Base-by-base conservation (phyloP, 2,113 vertebrate genomes). In the Chaetura pelagica region DNA sequence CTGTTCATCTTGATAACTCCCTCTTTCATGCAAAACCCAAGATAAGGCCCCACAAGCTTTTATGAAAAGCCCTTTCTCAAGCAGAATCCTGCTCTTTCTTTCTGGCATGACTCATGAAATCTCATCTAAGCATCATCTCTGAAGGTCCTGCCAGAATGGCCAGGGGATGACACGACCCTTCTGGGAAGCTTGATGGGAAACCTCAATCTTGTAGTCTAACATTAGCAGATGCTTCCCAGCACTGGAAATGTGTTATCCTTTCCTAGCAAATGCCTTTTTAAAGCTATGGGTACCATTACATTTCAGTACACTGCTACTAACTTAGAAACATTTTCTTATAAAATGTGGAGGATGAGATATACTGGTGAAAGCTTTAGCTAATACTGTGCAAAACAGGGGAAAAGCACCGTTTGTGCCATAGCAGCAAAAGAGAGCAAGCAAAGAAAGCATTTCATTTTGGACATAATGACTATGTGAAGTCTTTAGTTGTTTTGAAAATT, bases 321-420 rank as follows among this genome's bases (percentile, higher is more conserved):
- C 32, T 10, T 54, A 8, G 4, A 73, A 74, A 59, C 6, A n/a
- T 68, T 67, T 63, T 66, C 44, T 42, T 62, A 24, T 7, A 61
- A 48, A 76, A 69, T 3, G 3, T 49, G 19, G 54, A 32, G n/a
- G 26, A 52, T 20, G 18, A 74, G 20, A n/a, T 5, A 15, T 62
- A 16, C 23, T 30, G 80, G 27, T 15, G 12, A 92, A 76, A 76
- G 6, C 15, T 10, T 44, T 44, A 73, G 26, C 8, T 46, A 35
- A 34, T 30, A 17, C 3, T 44, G 20, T 32, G 26, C 7, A 26
- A 67, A 86, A 46, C 0, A 0, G 24, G 16, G 23, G 17, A 16
- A 27, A 87, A 73, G 14, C 12, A 15, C 4, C 14, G 8, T 15
- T 61, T 51, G 15, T 62, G 42, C 24, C 54, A 5, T 42, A 55